Base-by-base conservation (phyloP, 2,888 invertebrate species). In the Anorthoa munda region DNA sequence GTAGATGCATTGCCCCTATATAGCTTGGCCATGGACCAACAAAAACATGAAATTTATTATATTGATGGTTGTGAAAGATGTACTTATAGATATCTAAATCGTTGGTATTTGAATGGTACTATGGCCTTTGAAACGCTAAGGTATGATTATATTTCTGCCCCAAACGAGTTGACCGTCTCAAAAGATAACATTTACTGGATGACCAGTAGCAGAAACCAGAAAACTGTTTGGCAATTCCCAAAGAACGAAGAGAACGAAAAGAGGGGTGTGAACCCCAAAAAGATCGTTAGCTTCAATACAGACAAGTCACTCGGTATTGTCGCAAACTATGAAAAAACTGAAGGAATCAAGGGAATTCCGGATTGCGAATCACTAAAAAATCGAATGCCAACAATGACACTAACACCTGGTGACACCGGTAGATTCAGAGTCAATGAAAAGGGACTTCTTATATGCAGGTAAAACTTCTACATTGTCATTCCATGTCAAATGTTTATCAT, bases 141-240 rank as follows among this genome's bases (percentile, higher is more conserved):
- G 7, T 39, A 39, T 9, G 3, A 31, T 39, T 39, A 13, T 13
- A n/a, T 12, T 12, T 15, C 7, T 7, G 5, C 13, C 12, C 31
- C 59, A n/a, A 39, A 59, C 7, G 31, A 39, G 7, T 39, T 59
- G 13, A 59, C 39, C 1, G 13, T 59, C 39, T 13, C 59, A 13
- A 31, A 59, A n/a, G 39, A 59, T 59, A 7, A 59, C n/a, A 39
- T 59, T 39, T 59, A 59, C n/a, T 59, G 59, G 59, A 31, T 59
- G 15, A 18, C 4, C 39, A 13, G n/a, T 39, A 1, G 13, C n/a
- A 13, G 2, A 13, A 7, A 4, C 2, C 4, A 39, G 4, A 31
- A n/a, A 39, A 39, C 59, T n/a, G 7, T 59, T 13, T 59, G 31
- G 59, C 12, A 39, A n/a, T n/a, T 39, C 5, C 39, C 59, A n/a